These are phyloP conservation scores for Arbacia lixula DNA, from an alignment of 53 echinoderm and acorn worm genomes.

Conservation along the genomic window DNA sequence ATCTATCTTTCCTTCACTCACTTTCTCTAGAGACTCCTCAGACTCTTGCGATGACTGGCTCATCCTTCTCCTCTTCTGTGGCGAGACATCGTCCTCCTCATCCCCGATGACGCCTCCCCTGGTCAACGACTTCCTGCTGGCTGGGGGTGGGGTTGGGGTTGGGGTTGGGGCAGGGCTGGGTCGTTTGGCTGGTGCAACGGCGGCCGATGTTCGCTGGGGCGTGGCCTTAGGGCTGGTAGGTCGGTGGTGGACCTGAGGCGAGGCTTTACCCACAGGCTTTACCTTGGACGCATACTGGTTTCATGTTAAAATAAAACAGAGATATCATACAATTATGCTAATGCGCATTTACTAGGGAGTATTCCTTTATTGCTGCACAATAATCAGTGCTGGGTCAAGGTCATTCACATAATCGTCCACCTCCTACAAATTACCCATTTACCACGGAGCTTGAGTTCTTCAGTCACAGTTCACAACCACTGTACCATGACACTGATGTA, in stretches of 20 bases:
- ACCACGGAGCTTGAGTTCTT: too few relatives aligned
- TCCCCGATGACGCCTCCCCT: neutral
- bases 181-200: slow-evolving; percentile 38
- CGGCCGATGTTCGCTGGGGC: slow-evolving; percentile 24
- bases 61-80: slow-evolving; percentile 21
- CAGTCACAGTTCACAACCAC: too few relatives aligned
- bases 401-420: too few relatives aligned
- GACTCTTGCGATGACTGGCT: slow-evolving; percentile 39
- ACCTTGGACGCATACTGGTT: slow-evolving; percentile 49
- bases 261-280: slow-evolving; percentile 93
- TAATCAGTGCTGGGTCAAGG: too few relatives aligned
- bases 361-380: too few relatives aligned
- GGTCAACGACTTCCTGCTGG: neutral
- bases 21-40: neutral
- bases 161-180: slow-evolving; percentile 25
- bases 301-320: too few relatives aligned
- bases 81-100: slow-evolving; percentile 7
- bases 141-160: neutral
- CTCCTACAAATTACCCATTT: too few relatives aligned
- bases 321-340: too few relatives aligned
- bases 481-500: too few relatives aligned
- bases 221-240: slow-evolving; percentile 49
- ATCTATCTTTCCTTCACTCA: too few relatives aligned
- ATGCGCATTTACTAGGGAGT: too few relatives aligned
- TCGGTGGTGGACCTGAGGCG: slow-evolving; percentile 78